Evolutionary conservation across 2,797 vertebrate species (phyloP).

Genomic region (Ceyx erithaca): DNA sequence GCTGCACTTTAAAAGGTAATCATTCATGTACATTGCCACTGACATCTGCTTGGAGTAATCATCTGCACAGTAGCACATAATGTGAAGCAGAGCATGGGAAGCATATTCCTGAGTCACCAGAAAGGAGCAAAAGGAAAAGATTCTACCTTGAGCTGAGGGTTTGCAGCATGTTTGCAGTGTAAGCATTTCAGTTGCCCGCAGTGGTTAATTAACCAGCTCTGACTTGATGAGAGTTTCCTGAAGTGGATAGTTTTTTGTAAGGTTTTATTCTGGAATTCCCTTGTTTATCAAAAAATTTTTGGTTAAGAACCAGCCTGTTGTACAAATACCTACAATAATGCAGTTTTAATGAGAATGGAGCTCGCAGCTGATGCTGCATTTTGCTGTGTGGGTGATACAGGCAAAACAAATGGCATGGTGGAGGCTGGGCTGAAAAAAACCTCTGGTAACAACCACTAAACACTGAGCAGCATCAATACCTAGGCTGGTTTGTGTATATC

Average conservation of each 20-base stretch:
- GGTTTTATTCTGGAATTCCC: constrained; percentile 13
- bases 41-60: constrained; percentile 34
- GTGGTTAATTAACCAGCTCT: constrained; percentile 28
- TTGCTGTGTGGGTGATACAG: not conserved
- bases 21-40: not conserved
- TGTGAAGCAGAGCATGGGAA: not conserved
- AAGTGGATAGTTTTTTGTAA: not conserved
- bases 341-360: not conserved
- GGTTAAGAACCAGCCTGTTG: not conserved
- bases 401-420: not conserved
- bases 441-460: not conserved
- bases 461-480: not conserved
- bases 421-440: not conserved
- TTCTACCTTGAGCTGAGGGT: not conserved
- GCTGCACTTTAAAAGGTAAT: constrained; percentile 16
- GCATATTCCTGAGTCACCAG: constrained; percentile 26
- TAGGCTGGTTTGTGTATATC: not conserved
- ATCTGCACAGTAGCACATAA: not conserved
- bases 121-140: not conserved
- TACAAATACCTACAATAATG: not conserved
- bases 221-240: constrained; percentile 12
- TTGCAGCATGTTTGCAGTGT: not conserved
- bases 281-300: not conserved
- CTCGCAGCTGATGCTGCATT: not conserved
- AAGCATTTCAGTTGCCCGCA: not conserved